Conservation (phyloP, 2,797 vertebrate genomes). For the Botia almorhae region DNA sequence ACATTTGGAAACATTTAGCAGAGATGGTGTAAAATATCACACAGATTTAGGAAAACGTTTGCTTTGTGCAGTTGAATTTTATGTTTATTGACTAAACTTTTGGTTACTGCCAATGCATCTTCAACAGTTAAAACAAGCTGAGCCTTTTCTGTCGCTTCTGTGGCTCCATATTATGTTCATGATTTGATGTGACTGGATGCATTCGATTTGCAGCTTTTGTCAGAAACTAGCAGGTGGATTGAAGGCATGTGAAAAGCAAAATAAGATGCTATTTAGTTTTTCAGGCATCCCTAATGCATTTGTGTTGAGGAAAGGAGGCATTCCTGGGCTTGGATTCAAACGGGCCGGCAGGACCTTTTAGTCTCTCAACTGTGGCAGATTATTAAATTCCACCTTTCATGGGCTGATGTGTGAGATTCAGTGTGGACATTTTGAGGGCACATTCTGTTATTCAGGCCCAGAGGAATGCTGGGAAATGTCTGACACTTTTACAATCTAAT, state of each 20-base stretch:
- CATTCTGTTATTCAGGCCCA: conserved; percentile 27
- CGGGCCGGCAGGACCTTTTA: conserved; percentile 35
- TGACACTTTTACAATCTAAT: conserved; percentile 23
- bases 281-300: conserved; percentile 34
- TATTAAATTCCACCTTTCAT: conserved; percentile 52
- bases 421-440: conserved; percentile 35
- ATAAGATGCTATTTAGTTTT: conserved; percentile 36
- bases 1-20: neutral
- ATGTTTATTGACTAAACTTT: neutral
- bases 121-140: neutral
- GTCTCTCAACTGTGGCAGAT: conserved; percentile 30
- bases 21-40: neutral
- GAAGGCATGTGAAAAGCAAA: conserved; percentile 27
- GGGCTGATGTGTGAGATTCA: conserved; percentile 39
- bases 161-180: neutral
- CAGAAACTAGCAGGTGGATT: conserved; percentile 23
- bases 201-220: neutral
- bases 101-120: neutral
- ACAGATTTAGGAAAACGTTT: neutral
- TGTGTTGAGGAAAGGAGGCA: conserved; percentile 36
- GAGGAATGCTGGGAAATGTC: conserved; percentile 27
- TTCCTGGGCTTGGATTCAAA: conserved; percentile 54
- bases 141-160: neutral
- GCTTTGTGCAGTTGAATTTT: neutral
- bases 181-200: neutral